phyloP scores from a whole-genome alignment of 2,797 vertebrate genomes.

The Gorsachius magnificus region DNA sequence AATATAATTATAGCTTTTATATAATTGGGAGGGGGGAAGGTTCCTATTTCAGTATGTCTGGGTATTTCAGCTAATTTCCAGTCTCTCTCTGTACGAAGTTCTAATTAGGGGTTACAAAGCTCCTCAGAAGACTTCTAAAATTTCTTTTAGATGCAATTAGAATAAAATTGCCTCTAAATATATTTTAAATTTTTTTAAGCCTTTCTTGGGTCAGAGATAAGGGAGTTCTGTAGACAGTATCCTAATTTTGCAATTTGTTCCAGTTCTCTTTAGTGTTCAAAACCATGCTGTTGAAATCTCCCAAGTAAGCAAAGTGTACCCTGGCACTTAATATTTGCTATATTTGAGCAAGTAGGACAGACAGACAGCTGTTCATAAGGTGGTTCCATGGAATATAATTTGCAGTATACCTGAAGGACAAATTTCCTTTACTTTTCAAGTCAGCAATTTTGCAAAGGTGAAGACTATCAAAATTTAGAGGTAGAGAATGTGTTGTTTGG shows the following conservation, averaged over 20 bases:
- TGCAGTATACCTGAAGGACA: constrained; percentile 39
- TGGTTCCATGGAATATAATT: background rate
- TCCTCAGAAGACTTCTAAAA: background rate
- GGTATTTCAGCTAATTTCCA: constrained; percentile 31
- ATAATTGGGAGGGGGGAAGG: background rate
- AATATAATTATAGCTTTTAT: constrained; percentile 40
- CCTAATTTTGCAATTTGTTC: constrained; percentile 50
- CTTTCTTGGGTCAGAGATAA: background rate
- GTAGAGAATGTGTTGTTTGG: background rate
- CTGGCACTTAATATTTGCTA: background rate
- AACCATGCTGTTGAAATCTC: background rate
- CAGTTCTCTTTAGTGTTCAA: constrained; percentile 35
- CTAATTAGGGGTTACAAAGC: background rate
- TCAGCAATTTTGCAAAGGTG: background rate
- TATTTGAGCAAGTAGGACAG: background rate
- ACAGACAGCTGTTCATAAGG: background rate
- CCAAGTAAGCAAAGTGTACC: background rate
- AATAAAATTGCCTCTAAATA: constrained; percentile 2
- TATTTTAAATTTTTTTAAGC: background rate
- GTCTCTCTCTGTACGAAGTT: background rate
- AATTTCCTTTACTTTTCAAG: constrained; percentile 1
- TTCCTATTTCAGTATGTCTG: constrained; percentile 13
- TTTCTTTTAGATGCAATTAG: background rate
- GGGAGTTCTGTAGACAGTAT: background rate
- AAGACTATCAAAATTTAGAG: background rate